phyloP scores from a whole-genome alignment of 2,797 vertebrate species.

The Muscicapa striata region DNA sequence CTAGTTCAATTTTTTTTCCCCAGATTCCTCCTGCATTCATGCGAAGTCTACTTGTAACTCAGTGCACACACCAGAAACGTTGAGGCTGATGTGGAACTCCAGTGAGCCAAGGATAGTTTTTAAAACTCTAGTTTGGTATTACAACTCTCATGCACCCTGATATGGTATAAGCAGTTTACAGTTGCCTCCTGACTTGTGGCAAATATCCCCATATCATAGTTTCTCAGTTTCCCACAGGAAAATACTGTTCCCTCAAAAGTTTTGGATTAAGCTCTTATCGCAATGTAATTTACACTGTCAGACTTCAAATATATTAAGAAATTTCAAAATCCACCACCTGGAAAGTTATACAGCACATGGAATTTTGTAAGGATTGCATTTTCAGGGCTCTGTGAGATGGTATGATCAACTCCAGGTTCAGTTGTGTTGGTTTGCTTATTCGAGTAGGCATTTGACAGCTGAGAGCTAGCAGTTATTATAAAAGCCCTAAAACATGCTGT shows the following conservation, averaged over 20 bases:
- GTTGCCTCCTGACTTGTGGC: not conserved
- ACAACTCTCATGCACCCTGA: not conserved
- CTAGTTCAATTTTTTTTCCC: not conserved
- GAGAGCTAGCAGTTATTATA: not conserved
- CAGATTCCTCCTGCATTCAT: not conserved
- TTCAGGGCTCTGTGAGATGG: not conserved
- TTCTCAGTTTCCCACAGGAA: not conserved
- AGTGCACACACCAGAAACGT: rapidly evolving
- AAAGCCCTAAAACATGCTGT: not conserved
- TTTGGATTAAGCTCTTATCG: not conserved
- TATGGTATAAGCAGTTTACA: not conserved
- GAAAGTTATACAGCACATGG: not conserved
- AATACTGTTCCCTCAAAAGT: not conserved
- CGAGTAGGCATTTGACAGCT: not conserved
- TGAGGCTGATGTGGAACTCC: not conserved
- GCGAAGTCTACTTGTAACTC: not conserved
- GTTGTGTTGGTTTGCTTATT: not conserved
- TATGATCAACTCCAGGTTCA: not conserved
- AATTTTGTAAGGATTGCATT: not conserved
- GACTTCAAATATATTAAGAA: not conserved
- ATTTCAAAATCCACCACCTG: not conserved
- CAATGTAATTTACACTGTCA: not conserved
- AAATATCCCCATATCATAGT: not conserved
- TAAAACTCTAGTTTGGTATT: not conserved
- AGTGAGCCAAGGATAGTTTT: not conserved